phyloP scores from a whole-genome alignment of 2,888 invertebrate genomes.

The Hirtodrosophila histrioides region DNA sequence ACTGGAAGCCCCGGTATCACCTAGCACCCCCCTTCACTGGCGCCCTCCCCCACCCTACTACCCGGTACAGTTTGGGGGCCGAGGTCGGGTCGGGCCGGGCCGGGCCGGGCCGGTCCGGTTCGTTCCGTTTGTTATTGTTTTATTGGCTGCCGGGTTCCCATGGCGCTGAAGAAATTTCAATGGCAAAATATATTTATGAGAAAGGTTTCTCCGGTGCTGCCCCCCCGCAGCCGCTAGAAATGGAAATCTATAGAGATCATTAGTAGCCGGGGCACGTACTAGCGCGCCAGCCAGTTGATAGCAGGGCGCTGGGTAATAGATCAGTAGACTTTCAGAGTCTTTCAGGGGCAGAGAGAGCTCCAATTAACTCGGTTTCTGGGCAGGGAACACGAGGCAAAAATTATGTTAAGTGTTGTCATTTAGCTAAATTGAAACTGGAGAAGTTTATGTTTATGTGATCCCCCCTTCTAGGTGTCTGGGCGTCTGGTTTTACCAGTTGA shows the following conservation, averaged over 20 bases:
- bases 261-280: constrained; percentile 50
- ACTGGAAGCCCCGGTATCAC: constrained; percentile 9
- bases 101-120: neutral
- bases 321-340: neutral
- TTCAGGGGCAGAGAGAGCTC: neutral
- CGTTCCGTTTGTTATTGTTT: constrained; percentile 48
- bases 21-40: neutral
- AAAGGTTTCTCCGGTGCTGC: constrained; percentile 5
- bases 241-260: constrained; percentile 59
- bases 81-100: neutral
- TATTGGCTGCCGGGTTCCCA: constrained; percentile 49
- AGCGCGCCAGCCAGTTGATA: constrained; percentile 15
- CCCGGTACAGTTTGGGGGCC: neutral
- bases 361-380: constrained; percentile 41
- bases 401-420: constrained; percentile 68
- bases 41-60: neutral
- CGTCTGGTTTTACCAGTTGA: constrained; percentile 62
- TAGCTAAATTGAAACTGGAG: constrained; percentile 62
- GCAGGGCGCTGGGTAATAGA: constrained; percentile 25
- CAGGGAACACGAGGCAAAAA: constrained; percentile 63
- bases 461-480: constrained; percentile 30
- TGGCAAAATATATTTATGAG: constrained; percentile 32
- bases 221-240: constrained; percentile 38
- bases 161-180: constrained; percentile 41
- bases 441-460: constrained; percentile 3